Conservation (phyloP, 2,113 vertebrate genomes). For the Anhinga rufa region DNA sequence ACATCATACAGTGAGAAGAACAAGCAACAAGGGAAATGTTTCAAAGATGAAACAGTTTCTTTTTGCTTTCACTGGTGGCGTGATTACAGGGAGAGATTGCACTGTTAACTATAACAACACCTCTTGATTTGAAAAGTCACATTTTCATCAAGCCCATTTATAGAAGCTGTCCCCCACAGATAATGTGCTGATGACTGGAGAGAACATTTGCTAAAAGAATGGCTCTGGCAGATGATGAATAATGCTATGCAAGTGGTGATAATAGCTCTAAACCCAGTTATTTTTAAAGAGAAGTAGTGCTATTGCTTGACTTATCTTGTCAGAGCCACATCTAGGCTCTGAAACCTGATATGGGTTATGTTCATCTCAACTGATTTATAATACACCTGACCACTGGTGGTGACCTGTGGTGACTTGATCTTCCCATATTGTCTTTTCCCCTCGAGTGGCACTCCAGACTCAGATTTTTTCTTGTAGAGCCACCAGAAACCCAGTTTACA, state of each 20-base stretch:
- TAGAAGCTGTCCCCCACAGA: slow-evolving; percentile 21
- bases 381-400: background rate
- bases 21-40: slow-evolving; percentile 27
- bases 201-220: slow-evolving; percentile 26
- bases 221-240: slow-evolving; percentile 11
- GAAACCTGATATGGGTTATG: background rate
- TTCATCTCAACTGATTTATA: background rate
- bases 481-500: background rate
- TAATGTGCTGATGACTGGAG: slow-evolving; percentile 16
- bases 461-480: background rate
- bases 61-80: background rate
- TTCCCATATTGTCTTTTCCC: background rate
- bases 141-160: slow-evolving; percentile 23
- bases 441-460: background rate
- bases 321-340: background rate
- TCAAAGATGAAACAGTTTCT: slow-evolving; percentile 2
- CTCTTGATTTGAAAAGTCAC: background rate
- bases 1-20: slow-evolving; percentile 26
- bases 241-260: background rate
- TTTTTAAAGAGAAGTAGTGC: background rate
- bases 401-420: background rate
- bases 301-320: background rate
- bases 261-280: slow-evolving; percentile 10
- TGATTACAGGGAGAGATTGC: background rate
- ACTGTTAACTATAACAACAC: background rate